Evolutionary conservation across 2,888 invertebrate genomes (phyloP), one percentile per base, ranked within the genome.

Genomic region (Amiota minor): DNA sequence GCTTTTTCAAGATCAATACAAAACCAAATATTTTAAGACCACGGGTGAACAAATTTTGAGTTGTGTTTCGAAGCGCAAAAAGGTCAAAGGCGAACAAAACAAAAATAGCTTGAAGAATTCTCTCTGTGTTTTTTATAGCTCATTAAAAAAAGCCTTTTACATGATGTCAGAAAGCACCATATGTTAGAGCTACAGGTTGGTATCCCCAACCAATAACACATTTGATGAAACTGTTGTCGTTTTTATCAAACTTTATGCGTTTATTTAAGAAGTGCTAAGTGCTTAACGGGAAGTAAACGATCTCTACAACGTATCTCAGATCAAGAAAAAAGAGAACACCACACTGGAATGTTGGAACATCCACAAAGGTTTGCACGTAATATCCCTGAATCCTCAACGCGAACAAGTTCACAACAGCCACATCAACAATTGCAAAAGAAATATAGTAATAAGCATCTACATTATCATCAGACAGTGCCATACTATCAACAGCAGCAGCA

Each of bases 351-450:
- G 89, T 89, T 89, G 89, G 89, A 89, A 87, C 88, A 89, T 87
- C 89, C 89, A 85, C 89, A 89, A 92, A 92, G 94, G 91, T 94
- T 94, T 88, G 92, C 92, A 90, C 93, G 94, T 90, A 93, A 93
- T 92, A 93, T 93, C 91, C 91, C 92, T 88, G 93, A 93, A 86
- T 88, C 89, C 89, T 89, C 87, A 86, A 81, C 86, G 76, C 81
- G 84, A 76, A 75, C 81, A 81, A 83, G 82, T 84, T 74, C 79
- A 74, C 79, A 76, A n/a, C 76, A 79, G 49, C 78, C 77, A 53
- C 81, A 71, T 61, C 75, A 81, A n/a, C 61, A 74, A 20, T 73
- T 77, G 55, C 74, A 72, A 70, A 80, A 81, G 62, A 80, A 79
- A 68, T 80, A 82, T 74, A 77, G 77, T 75, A 79, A 81, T 72